These are phyloP conservation scores for Tauraco hartlaubi DNA, from an alignment of 2,797 vertebrate genomes.

Conservation along the genomic window DNA sequence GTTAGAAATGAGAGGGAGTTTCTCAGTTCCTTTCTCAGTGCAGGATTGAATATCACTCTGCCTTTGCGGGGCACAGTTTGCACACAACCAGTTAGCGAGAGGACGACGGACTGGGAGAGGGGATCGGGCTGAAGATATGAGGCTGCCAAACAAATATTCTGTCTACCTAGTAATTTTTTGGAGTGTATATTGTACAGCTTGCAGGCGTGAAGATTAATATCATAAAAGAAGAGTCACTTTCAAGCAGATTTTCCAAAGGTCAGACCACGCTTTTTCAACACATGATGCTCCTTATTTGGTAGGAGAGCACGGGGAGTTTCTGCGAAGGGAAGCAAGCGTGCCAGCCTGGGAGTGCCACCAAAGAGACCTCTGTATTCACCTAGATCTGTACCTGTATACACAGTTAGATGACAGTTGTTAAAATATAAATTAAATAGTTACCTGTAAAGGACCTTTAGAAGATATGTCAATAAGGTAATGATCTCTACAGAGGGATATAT, in stretches of 20 bases:
- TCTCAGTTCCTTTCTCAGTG: not conserved
- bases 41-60: not conserved
- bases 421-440: not conserved
- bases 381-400: accelerated
- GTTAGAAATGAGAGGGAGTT: not conserved
- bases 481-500: not conserved
- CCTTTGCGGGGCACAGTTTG: accelerated
- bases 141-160: not conserved
- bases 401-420: not conserved
- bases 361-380: not conserved
- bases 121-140: not conserved
- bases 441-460: not conserved
- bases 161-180: not conserved
- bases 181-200: not conserved
- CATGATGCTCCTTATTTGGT: not conserved
- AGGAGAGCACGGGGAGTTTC: not conserved
- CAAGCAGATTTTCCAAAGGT: not conserved
- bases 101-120: accelerated
- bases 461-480: accelerated
- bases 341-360: not conserved
- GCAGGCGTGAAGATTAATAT: not conserved
- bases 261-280: not conserved
- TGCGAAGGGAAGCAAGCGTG: not conserved
- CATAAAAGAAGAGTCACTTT: not conserved
- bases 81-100: accelerated